phyloP scores from a whole-genome alignment of 2,797 vertebrate species.

The Phaenicophaeus curvirostris region DNA sequence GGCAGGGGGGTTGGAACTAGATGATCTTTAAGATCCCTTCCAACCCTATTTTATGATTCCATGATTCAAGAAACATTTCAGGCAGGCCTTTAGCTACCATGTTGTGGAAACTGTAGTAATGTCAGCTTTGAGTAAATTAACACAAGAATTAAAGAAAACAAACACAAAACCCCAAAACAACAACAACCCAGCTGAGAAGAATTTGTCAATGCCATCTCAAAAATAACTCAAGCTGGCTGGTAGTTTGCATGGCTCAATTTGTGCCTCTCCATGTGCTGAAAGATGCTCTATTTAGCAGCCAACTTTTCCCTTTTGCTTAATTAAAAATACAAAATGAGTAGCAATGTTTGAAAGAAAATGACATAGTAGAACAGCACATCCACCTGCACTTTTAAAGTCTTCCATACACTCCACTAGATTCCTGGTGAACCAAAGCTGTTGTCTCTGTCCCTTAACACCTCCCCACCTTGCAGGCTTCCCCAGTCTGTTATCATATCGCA shows the following conservation, averaged over 20 bases:
- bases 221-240: not conserved
- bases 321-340: not conserved
- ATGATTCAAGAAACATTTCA: not conserved
- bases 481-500: not conserved
- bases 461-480: not conserved
- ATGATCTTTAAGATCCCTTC: too few relatives aligned
- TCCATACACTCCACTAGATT: not conserved
- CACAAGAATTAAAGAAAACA: fast-evolving
- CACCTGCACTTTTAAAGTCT: not conserved
- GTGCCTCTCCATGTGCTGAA: not conserved
- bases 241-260: not conserved
- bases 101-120: not conserved
- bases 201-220: not conserved
- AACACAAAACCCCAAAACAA: not conserved
- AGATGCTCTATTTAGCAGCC: not conserved
- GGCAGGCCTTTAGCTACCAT: not conserved
- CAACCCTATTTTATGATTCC: too few relatives aligned
- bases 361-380: not conserved
- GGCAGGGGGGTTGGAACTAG: too few relatives aligned
- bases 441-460: not conserved
- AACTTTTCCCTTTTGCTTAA: slow-evolving; percentile 17
- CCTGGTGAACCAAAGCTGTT: not conserved
- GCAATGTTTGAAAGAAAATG: not conserved
- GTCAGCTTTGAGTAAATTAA: not conserved
- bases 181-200: not conserved